Base-by-base conservation (phyloP, 2,113 vertebrate genomes). In the Hyperoodon ampullatus region DNA sequence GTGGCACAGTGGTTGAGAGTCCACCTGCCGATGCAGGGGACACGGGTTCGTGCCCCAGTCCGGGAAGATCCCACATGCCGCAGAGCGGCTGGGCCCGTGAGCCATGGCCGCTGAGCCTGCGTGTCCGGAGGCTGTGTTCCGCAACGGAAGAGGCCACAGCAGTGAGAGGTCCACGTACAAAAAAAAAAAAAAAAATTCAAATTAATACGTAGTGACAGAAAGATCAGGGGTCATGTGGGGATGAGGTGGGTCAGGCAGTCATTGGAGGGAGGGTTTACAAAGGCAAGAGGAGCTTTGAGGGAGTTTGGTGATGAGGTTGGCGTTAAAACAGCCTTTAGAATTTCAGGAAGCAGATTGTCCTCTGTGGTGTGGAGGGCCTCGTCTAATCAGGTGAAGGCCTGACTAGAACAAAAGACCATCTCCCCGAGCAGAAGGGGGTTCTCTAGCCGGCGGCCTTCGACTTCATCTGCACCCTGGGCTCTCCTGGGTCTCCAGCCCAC, bases 401-500 rank as follows among this genome's bases (percentile, higher is more conserved):
- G 60, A 11, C 7, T 8, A 5, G 35, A n/a, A 33, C 28, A n/a
- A 0, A 5, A 58, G 60, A 6, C n/a, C 8, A 15, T 19, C 33
- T 50, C 15, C 75, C 53, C 1, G 0, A 21, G 65, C 4, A 3
- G 12, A 33, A 9, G 18, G 10, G 21, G 1, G 3, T 1, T 13
- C 42, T 70, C 33, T 3, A 0, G 42, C n/a, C 1, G 3, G 1
- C 1, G 0, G 16, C 55, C 90, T 15, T 3, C 6, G 4, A 0
- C 8, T 0, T 16, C 9, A 5, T 0, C 75, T 0, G 13, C 4
- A 0, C 77, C 66, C 10, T 2, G 3, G 11, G 28, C 21, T 12
- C n/a, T 8, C 58, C 30, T 0, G 2, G 66, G 30, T 6, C 66
- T 35, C n/a, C 28, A 3, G 66, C 28, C 12, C 1, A 7, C 28